Evolutionary conservation across 2,113 vertebrate species (phyloP).

Genomic region (Gambusia affinis): DNA sequence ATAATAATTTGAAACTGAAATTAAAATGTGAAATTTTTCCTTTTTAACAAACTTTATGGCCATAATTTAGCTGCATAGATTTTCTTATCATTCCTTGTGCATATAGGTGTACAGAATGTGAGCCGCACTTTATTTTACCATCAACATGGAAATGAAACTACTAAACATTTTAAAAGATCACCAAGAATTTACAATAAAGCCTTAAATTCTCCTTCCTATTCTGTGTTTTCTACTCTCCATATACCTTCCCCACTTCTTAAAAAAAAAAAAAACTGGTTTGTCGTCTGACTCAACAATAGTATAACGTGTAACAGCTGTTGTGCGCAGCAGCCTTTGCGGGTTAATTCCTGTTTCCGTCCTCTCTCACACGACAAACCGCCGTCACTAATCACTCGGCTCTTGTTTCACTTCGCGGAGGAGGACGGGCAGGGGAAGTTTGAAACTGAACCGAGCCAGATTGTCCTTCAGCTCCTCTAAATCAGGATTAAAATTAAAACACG

Average conservation of each 20-base stretch:
- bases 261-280: background rate
- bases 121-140: too few species aligned
- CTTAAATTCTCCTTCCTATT: background rate
- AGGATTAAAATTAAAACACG: background rate
- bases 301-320: background rate
- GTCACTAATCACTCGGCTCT: slow-evolving; percentile 2
- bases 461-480: slow-evolving; percentile 16
- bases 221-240: background rate
- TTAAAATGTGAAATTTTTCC: too few species aligned
- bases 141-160: too few species aligned
- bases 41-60: too few species aligned
- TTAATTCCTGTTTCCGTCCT: background rate
- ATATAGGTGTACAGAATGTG: too few species aligned
- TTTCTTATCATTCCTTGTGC: too few species aligned
- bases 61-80: too few species aligned
- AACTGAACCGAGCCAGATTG: slow-evolving; percentile 7
- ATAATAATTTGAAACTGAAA: too few species aligned
- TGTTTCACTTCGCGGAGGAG: background rate
- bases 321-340: background rate
- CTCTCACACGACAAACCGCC: background rate
- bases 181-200: too few species aligned
- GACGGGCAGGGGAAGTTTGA: background rate
- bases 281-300: background rate
- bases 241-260: background rate
- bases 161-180: too few species aligned